A percentile compares a stretch with the other conserved stretches of the same genome.
phyloP scores from a whole-genome alignment of 2,797 vertebrate genomes.

The Galagoides demidoff region DNA sequence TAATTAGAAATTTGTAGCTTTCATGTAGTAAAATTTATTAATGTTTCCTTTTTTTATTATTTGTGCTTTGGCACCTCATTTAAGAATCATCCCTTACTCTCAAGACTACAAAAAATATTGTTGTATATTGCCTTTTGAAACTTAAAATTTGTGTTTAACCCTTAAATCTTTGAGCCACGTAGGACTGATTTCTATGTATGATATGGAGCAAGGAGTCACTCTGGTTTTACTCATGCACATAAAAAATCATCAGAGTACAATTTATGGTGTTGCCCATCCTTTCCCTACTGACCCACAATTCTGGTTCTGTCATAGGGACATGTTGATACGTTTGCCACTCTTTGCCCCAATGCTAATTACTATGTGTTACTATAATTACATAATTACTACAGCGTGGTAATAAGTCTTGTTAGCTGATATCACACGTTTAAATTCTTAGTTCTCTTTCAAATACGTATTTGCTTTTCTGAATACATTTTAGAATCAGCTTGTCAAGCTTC shows the following conservation, averaged over 20 bases:
- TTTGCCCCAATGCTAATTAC: background rate
- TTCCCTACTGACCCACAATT: background rate
- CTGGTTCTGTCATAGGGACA: background rate
- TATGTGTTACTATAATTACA: background rate
- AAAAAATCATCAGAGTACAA: background rate
- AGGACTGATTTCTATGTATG: background rate
- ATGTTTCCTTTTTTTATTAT: background rate
- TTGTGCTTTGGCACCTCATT: background rate
- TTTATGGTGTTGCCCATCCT: background rate
- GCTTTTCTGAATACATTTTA: constrained; percentile 39
- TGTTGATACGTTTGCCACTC: background rate
- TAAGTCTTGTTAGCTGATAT: background rate
- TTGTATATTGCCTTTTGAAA: background rate
- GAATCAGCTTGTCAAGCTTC: constrained; percentile 26
- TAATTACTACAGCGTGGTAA: background rate
- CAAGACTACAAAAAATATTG: background rate
- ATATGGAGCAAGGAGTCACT: background rate
- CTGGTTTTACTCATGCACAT: background rate
- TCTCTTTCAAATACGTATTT: constrained; percentile 33
- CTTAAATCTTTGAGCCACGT: background rate
- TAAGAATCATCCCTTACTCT: background rate
- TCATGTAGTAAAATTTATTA: background rate
- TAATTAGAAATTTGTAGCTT: background rate
- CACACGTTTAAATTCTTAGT: background rate
- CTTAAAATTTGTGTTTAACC: background rate